Conservation (phyloP, 2,888 invertebrate species). For the Meganola albula region DNA sequence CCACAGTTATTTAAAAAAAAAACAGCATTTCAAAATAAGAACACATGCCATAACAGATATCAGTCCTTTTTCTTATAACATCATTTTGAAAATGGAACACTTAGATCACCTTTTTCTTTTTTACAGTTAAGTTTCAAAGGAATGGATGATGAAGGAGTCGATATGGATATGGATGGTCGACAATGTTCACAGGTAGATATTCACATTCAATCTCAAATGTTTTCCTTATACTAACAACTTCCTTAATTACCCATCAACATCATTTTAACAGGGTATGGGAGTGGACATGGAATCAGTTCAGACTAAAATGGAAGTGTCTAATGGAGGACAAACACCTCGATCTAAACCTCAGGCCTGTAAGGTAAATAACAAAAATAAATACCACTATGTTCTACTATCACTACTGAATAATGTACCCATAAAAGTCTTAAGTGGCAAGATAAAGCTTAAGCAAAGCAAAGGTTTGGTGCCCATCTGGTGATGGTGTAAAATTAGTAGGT, state of each 20-base stretch:
- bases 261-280: slow-evolving; percentile 58
- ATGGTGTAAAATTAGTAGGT: no score
- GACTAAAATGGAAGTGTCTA: slow-evolving; percentile 70
- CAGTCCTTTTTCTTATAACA: no score
- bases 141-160: slow-evolving; percentile 73
- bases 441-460: no score
- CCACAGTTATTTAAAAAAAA: no score
- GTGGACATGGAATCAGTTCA: slow-evolving; percentile 71
- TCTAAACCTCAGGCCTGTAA: slow-evolving; percentile 87
- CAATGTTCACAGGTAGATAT: slow-evolving; percentile 65
- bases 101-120: slow-evolving; percentile 7
- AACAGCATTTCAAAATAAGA: no score
- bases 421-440: no score
- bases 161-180: slow-evolving; percentile 70
- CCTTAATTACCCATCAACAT: slow-evolving; percentile 11
- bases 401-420: no score
- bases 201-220: neutral
- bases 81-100: no score
- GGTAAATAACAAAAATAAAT: no score
- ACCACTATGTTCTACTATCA: no score
- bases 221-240: slow-evolving; percentile 5
- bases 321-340: slow-evolving; percentile 66
- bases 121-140: slow-evolving; percentile 71
- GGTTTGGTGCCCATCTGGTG: no score
- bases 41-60: no score